Base-by-base conservation (phyloP, 2,113 vertebrate species). In the Pelodiscus sinensis region DNA sequence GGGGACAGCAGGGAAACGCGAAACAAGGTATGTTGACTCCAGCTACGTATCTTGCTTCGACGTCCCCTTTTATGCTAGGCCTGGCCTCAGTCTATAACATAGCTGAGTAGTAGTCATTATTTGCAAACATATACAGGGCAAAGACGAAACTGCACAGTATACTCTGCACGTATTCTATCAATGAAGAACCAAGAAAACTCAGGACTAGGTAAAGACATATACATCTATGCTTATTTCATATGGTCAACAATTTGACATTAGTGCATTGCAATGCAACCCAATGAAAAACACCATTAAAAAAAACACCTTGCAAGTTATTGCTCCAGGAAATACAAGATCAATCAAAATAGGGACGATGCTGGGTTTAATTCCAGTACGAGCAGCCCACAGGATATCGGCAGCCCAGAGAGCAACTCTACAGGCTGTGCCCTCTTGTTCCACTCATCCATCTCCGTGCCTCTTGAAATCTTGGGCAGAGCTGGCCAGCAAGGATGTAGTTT, bases 281-380 rank as follows among this genome's bases (percentile, higher is more conserved):
- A 65, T 18, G 65, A 65, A 87, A 93, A 92, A 3, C 12, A 54
- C 88, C 6, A 12, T 38, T 73, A 19, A 6, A 44, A 44, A 52
- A 93, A 88, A 93, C 60, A 85, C 0, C 4, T 0, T 88, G 58
- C 85, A 82, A 12, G 29, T 78, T 29, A 84, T 85, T 90, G 75
- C 87, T 35, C 79, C 77, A 84, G 78, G 77, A 90, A 78, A 44
- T 51, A 78, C 85, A 51, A 85, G 82, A 22, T 62, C 90, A 90
- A 52, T 94, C 93, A 94, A 86, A 92, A 81, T 60, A 85, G 91
- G 2, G 78, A 91, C 62, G 92, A 90, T 52, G 31, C 11, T 82
- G 27, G 79, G 82, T 90, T 89, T 87, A 93, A 68, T 95, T 91
- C 58, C 86, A 94, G n/a, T 77, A 86, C 86, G 79, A 95, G 90